Base-by-base conservation (phyloP, 2,797 vertebrate genomes). In the Phrynocephalus forsythii region DNA sequence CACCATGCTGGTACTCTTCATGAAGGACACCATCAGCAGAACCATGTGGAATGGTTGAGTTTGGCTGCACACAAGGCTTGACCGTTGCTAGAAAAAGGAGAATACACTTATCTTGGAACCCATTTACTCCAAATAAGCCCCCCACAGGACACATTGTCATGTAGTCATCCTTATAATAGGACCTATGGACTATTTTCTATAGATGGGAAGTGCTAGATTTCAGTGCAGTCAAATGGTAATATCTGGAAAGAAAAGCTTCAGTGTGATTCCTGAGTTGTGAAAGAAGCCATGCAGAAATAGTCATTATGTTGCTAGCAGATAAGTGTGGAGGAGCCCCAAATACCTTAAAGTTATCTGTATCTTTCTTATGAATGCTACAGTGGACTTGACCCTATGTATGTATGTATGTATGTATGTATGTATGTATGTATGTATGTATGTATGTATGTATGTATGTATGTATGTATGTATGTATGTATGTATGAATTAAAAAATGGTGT, bases 1-100 rank as follows among this genome's bases (percentile, higher is more conserved):
- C 67, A 20, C 90, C 94, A 13, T 95, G 93, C 18, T 0, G 26
- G 83, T 94, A 93, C 16, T 10, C 0, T 33, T 84, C 38, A 22
- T 2, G 1, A 30, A 20, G 30, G 68, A 9, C 86, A 91, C 1
- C 79, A 69, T 48, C 28, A 86, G 90, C 7, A 50, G 0, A 79
- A 69, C 93, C 94, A 79, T 80, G 77, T 72, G 11, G 0, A 91
- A 94, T 91, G 77, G 22, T 83, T 66, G 88, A 79, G 60, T 63
- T 63, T 78, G 94, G 94, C 84, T 71, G 50, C 60, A 80, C 90
- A 85, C 94, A 95, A 83, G 0, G 16, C 8, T 0, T 30, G 63
- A 22, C 52, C 0, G 1, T 3, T 6, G 0, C 94, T 95, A 88
- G 84, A 91, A 94, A 48, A 1, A 85, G 92, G 50, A 92, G 56